Evolutionary conservation across 23 tunicate genomes (phyloP), one percentile per base, ranked within the genome.

Genomic region (Trididemnum clinides): DNA sequence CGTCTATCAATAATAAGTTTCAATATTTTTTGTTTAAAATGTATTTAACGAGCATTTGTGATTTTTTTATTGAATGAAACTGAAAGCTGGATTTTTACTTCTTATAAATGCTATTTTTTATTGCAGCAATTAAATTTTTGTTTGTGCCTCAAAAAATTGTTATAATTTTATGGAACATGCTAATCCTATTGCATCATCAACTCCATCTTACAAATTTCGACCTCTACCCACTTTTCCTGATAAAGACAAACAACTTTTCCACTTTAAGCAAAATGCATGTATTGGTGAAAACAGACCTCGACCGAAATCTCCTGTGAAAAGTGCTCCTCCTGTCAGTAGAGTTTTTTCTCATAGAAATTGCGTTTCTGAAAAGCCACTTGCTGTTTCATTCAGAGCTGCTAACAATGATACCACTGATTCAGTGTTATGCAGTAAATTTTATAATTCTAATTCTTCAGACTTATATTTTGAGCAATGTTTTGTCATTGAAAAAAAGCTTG

Each of bases 381-480:
- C 96, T 0, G 88, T 91, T 0, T 91, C 96, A n/a, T 91, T 91
- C 49, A 79, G 90, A 0, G 80, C 51, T 12, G 72, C 64, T 39
- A 80, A 77, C 34, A 81, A 89, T 23, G 78, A 64, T 0, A 28
- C 59, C 0, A 62, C 33, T 23, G 90, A 91, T 51, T 86, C 87
- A 44, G 77, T 90, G n/a, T 28, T 91, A 28, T 37, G 50, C 27
- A 91, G 96, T 36, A 62, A 49, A 25, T 91, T 81, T 82, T 91
- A 91, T 34, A 70, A 91, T 74, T 91, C 96, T 12, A 89, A 86
- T 5, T 35, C 87, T 0, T 82, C 90, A 28, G 96, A 91, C 35
- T 65, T 91, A n/a, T 91, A 91, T 82, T 91, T 91, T 65, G 90
- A 91, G 59, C 96, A 91, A 64, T 91, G 96, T 50, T 91, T 91